Evolutionary conservation across 2,888 invertebrate genomes (phyloP).

Genomic region (Sminthurinus aureus): DNA sequence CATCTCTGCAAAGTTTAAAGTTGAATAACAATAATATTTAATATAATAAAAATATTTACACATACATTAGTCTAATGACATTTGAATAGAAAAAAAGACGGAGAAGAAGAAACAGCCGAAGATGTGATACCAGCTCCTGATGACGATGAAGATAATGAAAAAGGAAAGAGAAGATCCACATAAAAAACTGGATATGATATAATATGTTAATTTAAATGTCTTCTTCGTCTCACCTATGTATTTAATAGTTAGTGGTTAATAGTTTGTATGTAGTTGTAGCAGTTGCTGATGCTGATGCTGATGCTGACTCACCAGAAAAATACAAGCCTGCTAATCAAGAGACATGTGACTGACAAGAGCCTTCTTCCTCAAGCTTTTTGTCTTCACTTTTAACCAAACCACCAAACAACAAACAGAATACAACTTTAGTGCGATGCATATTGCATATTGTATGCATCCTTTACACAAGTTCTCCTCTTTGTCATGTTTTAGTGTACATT

Average conservation of each 20-base stretch:
- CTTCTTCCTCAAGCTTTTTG: not conserved
- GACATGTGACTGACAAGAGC: not conserved
- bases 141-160: not conserved
- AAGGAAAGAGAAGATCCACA: not conserved
- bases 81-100: too few relatives aligned
- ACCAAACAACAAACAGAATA: not conserved
- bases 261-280: too few relatives aligned
- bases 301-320: not conserved
- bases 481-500: too few relatives aligned
- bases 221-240: not conserved
- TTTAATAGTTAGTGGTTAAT: not conserved
- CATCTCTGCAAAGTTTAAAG: not conserved
- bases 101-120: too few relatives aligned
- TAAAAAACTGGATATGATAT: constrained; percentile 17
- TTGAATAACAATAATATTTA: not conserved
- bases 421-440: not conserved
- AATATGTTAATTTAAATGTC: constrained; percentile 20
- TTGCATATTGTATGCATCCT: too few relatives aligned
- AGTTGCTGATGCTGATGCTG: not conserved
- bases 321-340: constrained; percentile 15
- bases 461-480: too few relatives aligned
- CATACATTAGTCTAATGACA: constrained; percentile 11
- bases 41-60: not conserved
- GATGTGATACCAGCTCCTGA: not conserved
- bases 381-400: not conserved